phyloP scores from a whole-genome alignment of 2,888 invertebrate species.

The Odontocolon sp. region DNA sequence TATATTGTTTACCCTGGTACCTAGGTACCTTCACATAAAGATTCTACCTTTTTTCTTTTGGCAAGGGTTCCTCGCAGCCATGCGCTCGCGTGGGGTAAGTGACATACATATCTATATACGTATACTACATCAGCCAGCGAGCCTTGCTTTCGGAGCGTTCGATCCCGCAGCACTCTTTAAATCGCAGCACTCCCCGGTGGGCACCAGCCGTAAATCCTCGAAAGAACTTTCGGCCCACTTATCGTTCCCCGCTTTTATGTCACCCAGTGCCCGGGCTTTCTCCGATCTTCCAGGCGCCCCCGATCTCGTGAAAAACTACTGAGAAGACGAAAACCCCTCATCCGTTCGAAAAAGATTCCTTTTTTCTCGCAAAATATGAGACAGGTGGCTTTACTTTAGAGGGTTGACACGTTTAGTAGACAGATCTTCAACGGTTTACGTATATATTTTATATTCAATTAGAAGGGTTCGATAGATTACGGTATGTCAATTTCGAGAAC shows the following conservation, averaged over 20 bases:
- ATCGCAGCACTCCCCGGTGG: constrained; percentile 37
- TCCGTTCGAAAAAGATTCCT: background rate
- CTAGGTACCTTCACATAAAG: background rate
- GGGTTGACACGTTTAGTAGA: too few relatives aligned
- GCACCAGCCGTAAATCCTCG: constrained; percentile 35
- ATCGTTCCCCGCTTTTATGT: constrained; percentile 40
- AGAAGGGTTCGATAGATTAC: too few relatives aligned
- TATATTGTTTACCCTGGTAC: too few relatives aligned
- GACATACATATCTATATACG: too few relatives aligned
- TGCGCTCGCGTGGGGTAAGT: too few relatives aligned
- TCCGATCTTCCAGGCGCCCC: constrained; percentile 5
- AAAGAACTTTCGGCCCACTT: constrained; percentile 43
- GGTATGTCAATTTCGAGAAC: too few relatives aligned
- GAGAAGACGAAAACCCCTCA: constrained; percentile 4
- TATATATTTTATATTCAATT: too few relatives aligned
- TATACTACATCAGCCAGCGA: background rate
- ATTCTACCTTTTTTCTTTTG: constrained; percentile 14
- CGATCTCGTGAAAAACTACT: constrained; percentile 15
- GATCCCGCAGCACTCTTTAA: constrained; percentile 37
- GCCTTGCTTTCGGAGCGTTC: constrained; percentile 20
- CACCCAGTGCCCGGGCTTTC: constrained; percentile 18
- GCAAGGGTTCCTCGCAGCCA: background rate
- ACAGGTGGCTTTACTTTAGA: too few relatives aligned
- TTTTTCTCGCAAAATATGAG: too few relatives aligned
- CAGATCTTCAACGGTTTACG: too few relatives aligned